These are phyloP conservation scores for Drosophila baimaii DNA, from an alignment of 1,140 invertebrate genomes.

Conservation along the genomic window DNA sequence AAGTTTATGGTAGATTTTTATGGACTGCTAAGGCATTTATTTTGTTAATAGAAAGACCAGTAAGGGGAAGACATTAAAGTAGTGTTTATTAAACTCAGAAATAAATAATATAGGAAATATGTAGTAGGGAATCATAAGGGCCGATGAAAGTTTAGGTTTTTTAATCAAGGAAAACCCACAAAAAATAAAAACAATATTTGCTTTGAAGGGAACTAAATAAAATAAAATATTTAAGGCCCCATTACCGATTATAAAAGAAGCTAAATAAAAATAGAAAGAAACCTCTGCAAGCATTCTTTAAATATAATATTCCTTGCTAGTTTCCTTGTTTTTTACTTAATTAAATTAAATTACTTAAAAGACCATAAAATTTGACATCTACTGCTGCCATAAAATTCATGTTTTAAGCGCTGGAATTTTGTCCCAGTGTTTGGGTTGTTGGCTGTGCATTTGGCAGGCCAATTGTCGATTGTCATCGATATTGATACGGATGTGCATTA, in stretches of 20 bases:
- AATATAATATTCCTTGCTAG: background rate
- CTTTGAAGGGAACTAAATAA: accelerated
- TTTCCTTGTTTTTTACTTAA: background rate
- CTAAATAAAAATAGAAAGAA: background rate
- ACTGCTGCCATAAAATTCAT: background rate
- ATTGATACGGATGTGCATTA: constrained; percentile 78
- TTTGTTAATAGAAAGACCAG: too few relatives aligned
- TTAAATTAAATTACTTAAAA: background rate
- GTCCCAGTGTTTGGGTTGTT: constrained; percentile 28
- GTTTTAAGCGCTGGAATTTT: background rate
- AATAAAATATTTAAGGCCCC: too few relatives aligned
- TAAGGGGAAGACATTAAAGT: background rate
- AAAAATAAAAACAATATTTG: background rate
- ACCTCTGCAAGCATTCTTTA: background rate
- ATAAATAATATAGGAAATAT: too few relatives aligned
- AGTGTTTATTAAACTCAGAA: too few relatives aligned
- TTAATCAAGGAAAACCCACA: too few relatives aligned
- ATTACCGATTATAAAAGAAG: background rate
- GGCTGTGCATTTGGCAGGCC: constrained; percentile 70
- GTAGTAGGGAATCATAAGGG: too few relatives aligned
- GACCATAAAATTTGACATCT: background rate
- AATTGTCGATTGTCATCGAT: constrained; percentile 78
- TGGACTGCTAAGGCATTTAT: background rate
- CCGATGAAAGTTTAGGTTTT: too few relatives aligned
- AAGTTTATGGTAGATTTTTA: background rate